These are phyloP conservation scores for Agapostemon virescens DNA, from an alignment of 2,888 invertebrate genomes.

Conservation along the genomic window DNA sequence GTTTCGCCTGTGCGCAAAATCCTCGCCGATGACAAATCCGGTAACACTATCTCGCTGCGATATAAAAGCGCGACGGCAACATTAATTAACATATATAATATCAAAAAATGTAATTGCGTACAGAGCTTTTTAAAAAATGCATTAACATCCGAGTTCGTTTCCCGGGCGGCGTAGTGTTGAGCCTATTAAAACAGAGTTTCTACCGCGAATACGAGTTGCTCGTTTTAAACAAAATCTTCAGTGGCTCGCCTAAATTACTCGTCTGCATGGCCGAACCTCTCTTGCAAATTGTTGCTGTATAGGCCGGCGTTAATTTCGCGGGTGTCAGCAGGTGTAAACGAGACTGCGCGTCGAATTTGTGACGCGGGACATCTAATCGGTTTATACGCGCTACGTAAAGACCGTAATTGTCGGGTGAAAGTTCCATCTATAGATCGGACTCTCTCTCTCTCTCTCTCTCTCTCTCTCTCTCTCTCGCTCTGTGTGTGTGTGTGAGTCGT, in stretches of 20 bases:
- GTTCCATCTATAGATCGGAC: constrained; percentile 41
- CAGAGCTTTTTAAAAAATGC: background rate
- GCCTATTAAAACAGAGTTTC: background rate
- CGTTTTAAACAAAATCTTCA: background rate
- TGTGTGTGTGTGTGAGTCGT: constrained; percentile 42
- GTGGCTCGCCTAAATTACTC: constrained; percentile 7
- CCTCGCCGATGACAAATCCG: background rate
- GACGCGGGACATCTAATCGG: constrained; percentile 33
- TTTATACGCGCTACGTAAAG: constrained; percentile 45
- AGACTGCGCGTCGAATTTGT: constrained; percentile 24
- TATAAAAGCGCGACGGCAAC: too few species aligned
- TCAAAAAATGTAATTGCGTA: background rate
- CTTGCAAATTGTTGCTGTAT: constrained; percentile 24
- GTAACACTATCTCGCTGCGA: background rate
- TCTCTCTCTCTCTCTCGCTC: too few species aligned
- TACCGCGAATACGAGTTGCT: background rate
- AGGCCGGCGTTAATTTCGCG: constrained; percentile 19
- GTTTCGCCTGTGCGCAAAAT: background rate
- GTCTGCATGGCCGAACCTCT: background rate
- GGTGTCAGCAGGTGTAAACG: constrained; percentile 24
- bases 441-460: background rate
- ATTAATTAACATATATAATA: background rate
- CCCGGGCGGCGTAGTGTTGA: background rate
- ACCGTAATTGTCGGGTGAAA: constrained; percentile 37
- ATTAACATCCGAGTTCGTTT: background rate